Percentiles rank a stretch among this genome's conserved stretches.
phyloP scores from a whole-genome alignment of 2,888 invertebrate genomes.

The Mamestra brassicae region DNA sequence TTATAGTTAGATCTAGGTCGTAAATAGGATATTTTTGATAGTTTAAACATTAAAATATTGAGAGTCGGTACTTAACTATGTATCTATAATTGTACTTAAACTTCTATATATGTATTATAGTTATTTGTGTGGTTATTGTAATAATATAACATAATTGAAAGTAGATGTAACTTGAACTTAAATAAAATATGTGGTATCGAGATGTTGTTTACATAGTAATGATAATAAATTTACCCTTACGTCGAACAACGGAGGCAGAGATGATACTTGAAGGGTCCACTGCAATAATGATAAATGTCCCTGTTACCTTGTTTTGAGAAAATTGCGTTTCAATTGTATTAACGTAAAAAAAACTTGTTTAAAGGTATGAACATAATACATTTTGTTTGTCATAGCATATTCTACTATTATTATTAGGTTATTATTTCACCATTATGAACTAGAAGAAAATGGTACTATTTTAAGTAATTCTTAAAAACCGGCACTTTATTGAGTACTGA shows the following conservation, averaged over 20 bases:
- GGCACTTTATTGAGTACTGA: too few species aligned
- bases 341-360: too few species aligned
- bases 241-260: background rate
- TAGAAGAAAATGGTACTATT: too few species aligned
- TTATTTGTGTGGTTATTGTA: background rate
- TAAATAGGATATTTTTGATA: background rate
- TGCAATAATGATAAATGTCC: too few species aligned
- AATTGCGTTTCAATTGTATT: too few species aligned
- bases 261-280: background rate
- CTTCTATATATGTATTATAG: background rate
- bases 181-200: background rate
- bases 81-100: background rate
- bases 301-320: too few species aligned
- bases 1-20: background rate
- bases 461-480: too few species aligned
- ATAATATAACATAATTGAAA: background rate
- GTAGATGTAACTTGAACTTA: background rate
- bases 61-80: too few species aligned
- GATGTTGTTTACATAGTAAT: background rate
- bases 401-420: too few species aligned
- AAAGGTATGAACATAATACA: too few species aligned
- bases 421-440: too few species aligned
- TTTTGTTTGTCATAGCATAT: too few species aligned
- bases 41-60: background rate
- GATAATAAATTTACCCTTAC: background rate